Percentiles rank a stretch among this genome's conserved stretches.
Conservation (phyloP, 2,113 vertebrate genomes). For the Eolophus roseicapilla region DNA sequence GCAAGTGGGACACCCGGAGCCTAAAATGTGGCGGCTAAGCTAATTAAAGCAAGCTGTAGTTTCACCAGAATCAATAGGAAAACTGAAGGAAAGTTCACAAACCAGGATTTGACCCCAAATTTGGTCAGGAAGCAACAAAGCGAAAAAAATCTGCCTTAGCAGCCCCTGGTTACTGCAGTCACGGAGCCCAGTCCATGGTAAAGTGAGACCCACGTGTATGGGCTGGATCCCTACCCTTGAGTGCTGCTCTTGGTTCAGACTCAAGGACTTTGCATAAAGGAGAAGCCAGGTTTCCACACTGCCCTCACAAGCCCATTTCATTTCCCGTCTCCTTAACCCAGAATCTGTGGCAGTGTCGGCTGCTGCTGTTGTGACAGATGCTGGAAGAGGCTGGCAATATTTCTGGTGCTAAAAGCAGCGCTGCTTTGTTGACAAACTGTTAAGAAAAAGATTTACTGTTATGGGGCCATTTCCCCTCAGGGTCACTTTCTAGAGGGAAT, state of each 20-base stretch:
- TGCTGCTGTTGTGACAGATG: conserved; percentile 53
- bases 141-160: not conserved
- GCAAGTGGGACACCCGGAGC: not conserved
- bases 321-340: not conserved
- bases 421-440: conserved; percentile 34
- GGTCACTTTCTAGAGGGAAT: not conserved
- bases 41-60: not conserved
- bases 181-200: accelerated
- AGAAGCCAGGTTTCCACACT: not conserved
- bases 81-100: not conserved
- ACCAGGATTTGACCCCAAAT: not conserved
- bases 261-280: not conserved
- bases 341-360: not conserved
- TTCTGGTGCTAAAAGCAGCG: conserved; percentile 6
- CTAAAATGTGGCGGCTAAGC: not conserved
- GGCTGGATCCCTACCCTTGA: accelerated
- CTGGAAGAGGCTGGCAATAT: conserved; percentile 3
- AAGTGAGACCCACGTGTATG: accelerated
- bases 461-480: not conserved
- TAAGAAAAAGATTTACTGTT: not conserved
- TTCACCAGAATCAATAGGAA: not conserved
- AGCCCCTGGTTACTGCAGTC: accelerated
- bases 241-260: not conserved
- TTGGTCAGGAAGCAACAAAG: not conserved
- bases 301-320: not conserved